A percentile compares a stretch with the other conserved stretches of the same genome.
Evolutionary conservation across 2,797 vertebrate genomes (phyloP).

Genomic region (Danio albolineatus): DNA sequence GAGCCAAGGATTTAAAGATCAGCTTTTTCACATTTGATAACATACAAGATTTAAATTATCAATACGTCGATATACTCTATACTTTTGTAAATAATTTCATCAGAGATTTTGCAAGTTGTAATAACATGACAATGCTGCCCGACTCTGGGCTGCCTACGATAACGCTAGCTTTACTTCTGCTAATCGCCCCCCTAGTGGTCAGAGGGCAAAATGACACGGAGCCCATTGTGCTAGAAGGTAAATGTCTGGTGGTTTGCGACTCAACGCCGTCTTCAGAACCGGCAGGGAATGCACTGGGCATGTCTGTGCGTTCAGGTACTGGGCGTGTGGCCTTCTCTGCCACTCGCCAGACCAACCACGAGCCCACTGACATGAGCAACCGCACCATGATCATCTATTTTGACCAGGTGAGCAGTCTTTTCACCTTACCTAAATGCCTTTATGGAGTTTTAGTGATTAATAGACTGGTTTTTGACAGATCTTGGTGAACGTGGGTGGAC

Average conservation of each 20-base stretch:
- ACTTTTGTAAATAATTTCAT: background rate
- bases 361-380: conserved; percentile 86
- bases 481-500: conserved; percentile 82
- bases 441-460: background rate
- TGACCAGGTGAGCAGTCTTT: conserved; percentile 77
- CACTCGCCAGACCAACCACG: conserved; percentile 84
- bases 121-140: conserved; percentile 62
- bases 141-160: conserved; percentile 49
- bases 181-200: conserved; percentile 67
- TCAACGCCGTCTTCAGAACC: conserved; percentile 81
- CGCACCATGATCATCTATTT: conserved; percentile 87
- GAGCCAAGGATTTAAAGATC: conserved; percentile 27
- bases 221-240: conserved; percentile 83
- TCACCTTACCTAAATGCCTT: background rate
- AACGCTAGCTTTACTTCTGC: conserved; percentile 64
- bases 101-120: background rate
- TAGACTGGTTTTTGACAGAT: conserved; percentile 68
- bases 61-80: too few relatives aligned
- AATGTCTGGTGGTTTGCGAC: conserved; percentile 84
- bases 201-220: conserved; percentile 83
- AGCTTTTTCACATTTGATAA: background rate
- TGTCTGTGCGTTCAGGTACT: conserved; percentile 81
- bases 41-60: too few relatives aligned
- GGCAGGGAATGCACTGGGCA: conserved; percentile 77
- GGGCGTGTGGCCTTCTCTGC: conserved; percentile 83